These are phyloP conservation scores for Uloborus diversus DNA, from an alignment of 1,140 invertebrate genomes.

Conservation along the genomic window DNA sequence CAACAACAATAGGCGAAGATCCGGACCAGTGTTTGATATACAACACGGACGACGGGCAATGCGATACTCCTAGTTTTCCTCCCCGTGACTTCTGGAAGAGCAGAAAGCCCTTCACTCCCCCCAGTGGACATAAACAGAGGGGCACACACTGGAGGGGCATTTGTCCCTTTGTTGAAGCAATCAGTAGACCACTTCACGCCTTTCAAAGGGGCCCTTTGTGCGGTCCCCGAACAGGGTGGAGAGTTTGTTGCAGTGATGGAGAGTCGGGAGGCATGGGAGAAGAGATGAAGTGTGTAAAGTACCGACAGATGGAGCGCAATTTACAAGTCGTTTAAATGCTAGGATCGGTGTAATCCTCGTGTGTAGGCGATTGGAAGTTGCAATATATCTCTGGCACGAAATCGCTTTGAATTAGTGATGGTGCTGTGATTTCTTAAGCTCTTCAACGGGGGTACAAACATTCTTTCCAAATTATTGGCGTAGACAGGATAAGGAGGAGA, in stretches of 20 bases:
- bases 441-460: too few species aligned
- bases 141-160: conserved; percentile 7
- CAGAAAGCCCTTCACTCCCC: background rate
- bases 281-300: conserved; percentile 34
- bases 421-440: too few species aligned
- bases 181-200: conserved; percentile 45
- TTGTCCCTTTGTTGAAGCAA: conserved; percentile 33
- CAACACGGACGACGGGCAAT: background rate
- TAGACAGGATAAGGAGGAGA: too few species aligned
- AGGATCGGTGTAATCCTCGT: too few species aligned
- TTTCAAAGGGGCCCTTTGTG: conserved; percentile 35
- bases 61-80: conserved; percentile 19
- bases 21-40: background rate
- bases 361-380: too few species aligned
- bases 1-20: background rate
- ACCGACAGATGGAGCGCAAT: conserved; percentile 46
- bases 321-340: too few species aligned
- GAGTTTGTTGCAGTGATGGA: too few species aligned
- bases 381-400: too few species aligned
- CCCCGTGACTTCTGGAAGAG: background rate
- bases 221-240: too few species aligned
- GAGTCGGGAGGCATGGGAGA: background rate
- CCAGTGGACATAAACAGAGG: background rate
- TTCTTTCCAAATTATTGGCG: too few species aligned
- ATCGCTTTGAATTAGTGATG: too few species aligned